A percentile compares a stretch with the other conserved stretches of the same genome.
phyloP scores from a whole-genome alignment of 2,113 vertebrate genomes.

The Indri indri region DNA sequence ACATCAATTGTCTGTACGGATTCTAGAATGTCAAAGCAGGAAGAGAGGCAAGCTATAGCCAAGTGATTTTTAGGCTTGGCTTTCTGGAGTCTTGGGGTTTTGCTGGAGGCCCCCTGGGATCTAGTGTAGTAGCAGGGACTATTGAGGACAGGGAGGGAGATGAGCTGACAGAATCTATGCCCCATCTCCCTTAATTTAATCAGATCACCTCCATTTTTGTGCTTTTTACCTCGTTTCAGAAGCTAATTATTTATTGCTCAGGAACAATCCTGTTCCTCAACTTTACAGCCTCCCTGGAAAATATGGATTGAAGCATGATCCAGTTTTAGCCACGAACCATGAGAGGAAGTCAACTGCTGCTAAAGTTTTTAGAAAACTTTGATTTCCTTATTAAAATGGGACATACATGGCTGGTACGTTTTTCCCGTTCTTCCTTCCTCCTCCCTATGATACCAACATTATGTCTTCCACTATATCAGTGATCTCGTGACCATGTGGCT shows the following conservation, averaged over 20 bases:
- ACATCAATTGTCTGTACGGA: background rate
- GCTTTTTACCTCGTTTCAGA: background rate
- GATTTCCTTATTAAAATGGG: background rate
- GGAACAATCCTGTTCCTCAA: background rate
- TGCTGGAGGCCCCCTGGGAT: background rate
- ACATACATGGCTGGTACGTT: background rate
- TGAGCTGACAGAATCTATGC: background rate
- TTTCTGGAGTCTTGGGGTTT: background rate
- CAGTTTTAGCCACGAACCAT: background rate
- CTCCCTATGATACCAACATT: background rate
- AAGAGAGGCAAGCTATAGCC: background rate
- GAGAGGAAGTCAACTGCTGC: background rate
- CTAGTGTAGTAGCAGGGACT: background rate
- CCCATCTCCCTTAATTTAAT: background rate
- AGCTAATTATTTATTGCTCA: background rate
- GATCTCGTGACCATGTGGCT: background rate
- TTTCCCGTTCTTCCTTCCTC: background rate
- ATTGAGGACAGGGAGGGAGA: background rate
- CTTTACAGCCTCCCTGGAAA: background rate
- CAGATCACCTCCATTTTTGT: background rate
- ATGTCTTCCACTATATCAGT: background rate
- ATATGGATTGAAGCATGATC: background rate
- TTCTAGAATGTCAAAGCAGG: background rate
- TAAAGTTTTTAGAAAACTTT: background rate
- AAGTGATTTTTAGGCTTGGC: background rate